A percentile compares a stretch with the other conserved stretches of the same genome.
These are phyloP conservation scores for Prosapia bicincta DNA, from an alignment of 2,888 invertebrate species.

Conservation along the genomic window DNA sequence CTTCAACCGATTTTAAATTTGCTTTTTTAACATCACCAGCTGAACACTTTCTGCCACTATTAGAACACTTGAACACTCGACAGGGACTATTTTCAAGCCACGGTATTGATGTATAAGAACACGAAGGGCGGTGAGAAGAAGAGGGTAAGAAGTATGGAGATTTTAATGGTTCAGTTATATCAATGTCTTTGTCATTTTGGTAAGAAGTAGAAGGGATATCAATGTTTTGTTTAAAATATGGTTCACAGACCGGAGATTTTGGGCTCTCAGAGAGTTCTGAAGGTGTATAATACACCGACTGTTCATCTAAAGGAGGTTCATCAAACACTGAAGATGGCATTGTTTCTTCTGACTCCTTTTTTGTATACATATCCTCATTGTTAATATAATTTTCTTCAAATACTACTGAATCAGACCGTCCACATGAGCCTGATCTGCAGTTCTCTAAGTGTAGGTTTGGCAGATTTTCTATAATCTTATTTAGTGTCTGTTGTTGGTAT, in stretches of 20 bases:
- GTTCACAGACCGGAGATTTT: constrained; percentile 26
- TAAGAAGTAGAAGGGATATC: neutral
- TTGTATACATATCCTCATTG: constrained; percentile 60
- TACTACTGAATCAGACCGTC: constrained; percentile 68
- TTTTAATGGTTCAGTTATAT: constrained; percentile 3
- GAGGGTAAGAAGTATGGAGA: neutral
- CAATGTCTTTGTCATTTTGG: constrained; percentile 8
- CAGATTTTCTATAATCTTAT: constrained; percentile 90
- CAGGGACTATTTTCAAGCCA: constrained; percentile 23
- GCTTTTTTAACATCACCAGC: neutral
- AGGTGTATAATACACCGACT: constrained; percentile 79
- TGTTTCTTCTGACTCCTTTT: constrained; percentile 50
- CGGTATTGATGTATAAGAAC: constrained; percentile 11
- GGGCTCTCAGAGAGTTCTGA: constrained; percentile 59
- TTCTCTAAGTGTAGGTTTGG: constrained; percentile 90
- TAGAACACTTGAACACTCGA: constrained; percentile 21
- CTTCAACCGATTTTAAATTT: neutral
- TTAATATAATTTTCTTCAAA: constrained; percentile 56
- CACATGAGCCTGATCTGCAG: constrained; percentile 82
- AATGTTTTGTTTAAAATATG: neutral
- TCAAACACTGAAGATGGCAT: constrained; percentile 36
- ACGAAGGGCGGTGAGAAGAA: neutral
- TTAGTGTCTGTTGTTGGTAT: constrained; percentile 91
- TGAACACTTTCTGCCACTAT: constrained; percentile 1
- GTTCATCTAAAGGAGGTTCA: constrained; percentile 54